Base-by-base conservation (phyloP, 2,113 vertebrate genomes). In the Cichladusa arquata region DNA sequence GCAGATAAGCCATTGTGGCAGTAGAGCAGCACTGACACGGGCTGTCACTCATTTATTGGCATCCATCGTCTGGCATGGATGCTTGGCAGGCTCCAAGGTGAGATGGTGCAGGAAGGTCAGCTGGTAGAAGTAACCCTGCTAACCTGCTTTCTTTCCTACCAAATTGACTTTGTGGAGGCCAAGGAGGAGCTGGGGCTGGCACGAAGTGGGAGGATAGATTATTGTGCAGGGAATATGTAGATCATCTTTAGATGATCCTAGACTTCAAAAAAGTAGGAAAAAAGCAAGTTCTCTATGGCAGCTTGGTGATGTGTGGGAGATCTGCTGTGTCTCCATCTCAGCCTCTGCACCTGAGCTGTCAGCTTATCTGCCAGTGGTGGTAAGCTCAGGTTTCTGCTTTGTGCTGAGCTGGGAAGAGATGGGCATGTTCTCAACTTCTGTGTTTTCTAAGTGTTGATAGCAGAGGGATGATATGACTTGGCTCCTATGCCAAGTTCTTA, bases 21-120 rank as follows among this genome's bases (percentile, higher is more conserved):
- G 71, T 5, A 15, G 28, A 47, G 53, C 16, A 44, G n/a, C 67
- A 50, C 61, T 3, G 2, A 8, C 78, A 33, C 5, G 0, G 28
- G 42, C 38, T 69, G 0, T 48, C 42, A 16, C 17, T 60, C 60
- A 9, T 0, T 0, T 40, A 2, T 57, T 38, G 9, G 11, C 8
- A 56, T 66, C 14, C 19, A 8, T 71, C 0, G 3, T 58, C 42
- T 26, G 5, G 33, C 31, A 4, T 0, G 0, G 15, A 2, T 70
- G 34, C 38, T 71, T 71, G 60, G 16, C 34, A 54, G 26, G 6
- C 51, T 70, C 31, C 0, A 5, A 51, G 74, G 33, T 65, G 67
- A 81, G 54, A 19, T 44, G 62, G 12, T 69, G 20, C 57, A 64
- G 29, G 29, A 29, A 51, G 48, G 14, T 61, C 45, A 45, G n/a